Evolutionary conservation across 2,113 vertebrate genomes (phyloP).

Genomic region (Sylvilagus bachmani): DNA sequence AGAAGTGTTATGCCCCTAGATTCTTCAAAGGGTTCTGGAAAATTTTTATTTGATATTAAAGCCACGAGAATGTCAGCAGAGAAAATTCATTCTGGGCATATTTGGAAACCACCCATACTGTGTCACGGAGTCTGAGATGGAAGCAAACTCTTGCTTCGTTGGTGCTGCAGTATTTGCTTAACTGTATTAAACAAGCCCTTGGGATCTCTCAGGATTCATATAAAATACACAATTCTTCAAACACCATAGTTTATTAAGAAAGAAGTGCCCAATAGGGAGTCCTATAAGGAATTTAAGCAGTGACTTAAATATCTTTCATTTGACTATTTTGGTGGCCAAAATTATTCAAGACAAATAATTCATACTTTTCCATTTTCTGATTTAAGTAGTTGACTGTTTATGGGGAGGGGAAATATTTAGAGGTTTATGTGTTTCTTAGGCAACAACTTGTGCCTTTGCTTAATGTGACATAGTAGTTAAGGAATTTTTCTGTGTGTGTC

Average conservation of each 20-base stretch:
- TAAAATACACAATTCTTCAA: conserved; percentile 23
- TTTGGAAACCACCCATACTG: conserved; percentile 6
- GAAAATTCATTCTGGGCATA: not conserved
- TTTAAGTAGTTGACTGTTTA: conserved; percentile 1
- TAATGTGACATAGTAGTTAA: not conserved
- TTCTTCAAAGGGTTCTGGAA: not conserved
- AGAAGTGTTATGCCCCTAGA: not conserved
- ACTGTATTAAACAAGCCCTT: not conserved
- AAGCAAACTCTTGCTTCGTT: not conserved
- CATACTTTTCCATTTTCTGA: not conserved
- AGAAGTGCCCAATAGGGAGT: not conserved
- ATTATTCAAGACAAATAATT: conserved; percentile 34
- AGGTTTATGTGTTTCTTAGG: not conserved
- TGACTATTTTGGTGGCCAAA: conserved; percentile 1
- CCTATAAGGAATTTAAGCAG: not conserved
- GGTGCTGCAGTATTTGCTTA: conserved; percentile 6
- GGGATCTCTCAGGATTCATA: not conserved
- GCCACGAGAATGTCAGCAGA: not conserved
- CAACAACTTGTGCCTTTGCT: not conserved
- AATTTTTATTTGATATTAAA: conserved; percentile 55
- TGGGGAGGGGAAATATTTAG: not conserved
- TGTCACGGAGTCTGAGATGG: not conserved
- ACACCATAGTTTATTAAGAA: conserved; percentile 18
- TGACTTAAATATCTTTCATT: not conserved
- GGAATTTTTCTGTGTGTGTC: not conserved